These are phyloP conservation scores for Polymixis lichenea DNA, from an alignment of 2,888 invertebrate species.

Conservation along the genomic window DNA sequence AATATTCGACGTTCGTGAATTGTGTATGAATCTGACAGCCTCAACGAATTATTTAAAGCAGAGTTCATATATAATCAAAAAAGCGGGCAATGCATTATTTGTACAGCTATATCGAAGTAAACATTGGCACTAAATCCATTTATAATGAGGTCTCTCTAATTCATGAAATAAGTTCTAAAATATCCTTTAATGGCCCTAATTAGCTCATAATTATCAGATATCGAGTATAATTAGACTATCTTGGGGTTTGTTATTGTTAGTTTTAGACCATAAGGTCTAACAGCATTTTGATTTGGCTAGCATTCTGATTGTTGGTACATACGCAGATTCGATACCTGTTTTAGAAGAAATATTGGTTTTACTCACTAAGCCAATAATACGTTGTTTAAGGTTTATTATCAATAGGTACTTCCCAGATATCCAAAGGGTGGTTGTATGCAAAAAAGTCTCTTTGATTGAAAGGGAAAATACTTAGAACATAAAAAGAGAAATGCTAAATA, in stretches of 20 bases:
- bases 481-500: slow-evolving; percentile 26
- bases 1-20: neutral
- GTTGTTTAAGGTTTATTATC: neutral
- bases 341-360: neutral
- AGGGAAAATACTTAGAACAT: neutral
- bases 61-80: neutral
- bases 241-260: slow-evolving; percentile 17
- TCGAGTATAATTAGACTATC: slow-evolving; percentile 30
- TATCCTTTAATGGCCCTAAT: slow-evolving; percentile 31
- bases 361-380: neutral
- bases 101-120: neutral
- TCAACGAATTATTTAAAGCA: neutral
- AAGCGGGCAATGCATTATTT: neutral
- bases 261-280: neutral
- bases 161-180: slow-evolving; percentile 17
- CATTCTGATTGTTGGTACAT: neutral
- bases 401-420: neutral
- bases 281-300: neutral
- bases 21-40: neutral
- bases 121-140: slow-evolving; percentile 25
- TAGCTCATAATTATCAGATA: slow-evolving; percentile 19
- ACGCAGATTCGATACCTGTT: neutral
- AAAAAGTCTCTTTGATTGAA: neutral
- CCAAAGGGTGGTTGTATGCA: neutral
- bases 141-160: slow-evolving; percentile 20